These are phyloP conservation scores for Catamblyrhynchus diadema DNA, from an alignment of 2,797 vertebrate genomes.

Conservation along the genomic window DNA sequence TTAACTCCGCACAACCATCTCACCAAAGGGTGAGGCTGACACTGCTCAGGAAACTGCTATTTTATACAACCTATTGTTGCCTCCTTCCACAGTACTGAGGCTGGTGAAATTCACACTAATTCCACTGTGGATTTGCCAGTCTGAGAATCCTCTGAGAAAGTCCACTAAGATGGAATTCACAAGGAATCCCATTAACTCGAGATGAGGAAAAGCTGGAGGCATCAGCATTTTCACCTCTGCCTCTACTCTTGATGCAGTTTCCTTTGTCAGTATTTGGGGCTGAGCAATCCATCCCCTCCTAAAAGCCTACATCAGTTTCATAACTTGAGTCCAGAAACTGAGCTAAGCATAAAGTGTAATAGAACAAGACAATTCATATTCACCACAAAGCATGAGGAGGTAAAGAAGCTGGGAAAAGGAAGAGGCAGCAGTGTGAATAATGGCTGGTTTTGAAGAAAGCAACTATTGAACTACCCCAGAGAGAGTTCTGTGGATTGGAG, in stretches of 20 bases:
- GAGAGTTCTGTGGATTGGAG: not conserved
- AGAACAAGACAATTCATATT: not conserved
- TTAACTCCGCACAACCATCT: not conserved
- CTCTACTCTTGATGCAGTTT: not conserved
- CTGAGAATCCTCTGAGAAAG: not conserved
- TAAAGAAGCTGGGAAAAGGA: not conserved
- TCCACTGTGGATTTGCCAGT: not conserved
- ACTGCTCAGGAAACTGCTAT: not conserved
- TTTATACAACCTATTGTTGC: not conserved
- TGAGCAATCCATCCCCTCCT: not conserved
- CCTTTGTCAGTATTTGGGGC: not conserved
- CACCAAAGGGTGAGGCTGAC: not conserved
- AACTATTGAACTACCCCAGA: not conserved
- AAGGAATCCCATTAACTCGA: not conserved
- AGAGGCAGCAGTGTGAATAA: not conserved
- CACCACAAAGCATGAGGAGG: fast-evolving
- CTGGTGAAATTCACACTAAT: not conserved
- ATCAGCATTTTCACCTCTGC: not conserved
- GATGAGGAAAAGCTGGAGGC: not conserved
- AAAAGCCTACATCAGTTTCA: not conserved
- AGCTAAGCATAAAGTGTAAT: not conserved
- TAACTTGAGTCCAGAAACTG: not conserved
- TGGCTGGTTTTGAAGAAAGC: not conserved
- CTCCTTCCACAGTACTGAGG: not conserved
- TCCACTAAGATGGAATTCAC: not conserved